phyloP scores from a whole-genome alignment of 2,888 invertebrate genomes.

The Pollenia griseotomentosa region DNA sequence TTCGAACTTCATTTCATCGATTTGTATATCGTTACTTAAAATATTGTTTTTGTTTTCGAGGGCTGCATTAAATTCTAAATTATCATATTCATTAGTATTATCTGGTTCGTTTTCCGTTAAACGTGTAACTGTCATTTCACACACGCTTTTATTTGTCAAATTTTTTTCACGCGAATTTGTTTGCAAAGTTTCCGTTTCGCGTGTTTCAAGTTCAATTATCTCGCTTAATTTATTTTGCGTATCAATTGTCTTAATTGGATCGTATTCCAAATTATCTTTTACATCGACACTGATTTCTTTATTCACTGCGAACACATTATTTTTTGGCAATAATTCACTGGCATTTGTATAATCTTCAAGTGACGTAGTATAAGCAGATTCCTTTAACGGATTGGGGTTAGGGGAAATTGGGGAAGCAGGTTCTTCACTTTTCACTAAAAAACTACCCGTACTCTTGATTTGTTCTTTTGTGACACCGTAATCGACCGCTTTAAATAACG shows the following conservation, averaged over 20 bases:
- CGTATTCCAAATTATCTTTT: conserved; percentile 50
- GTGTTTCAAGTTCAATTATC: not conserved
- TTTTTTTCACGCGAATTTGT: conserved; percentile 5
- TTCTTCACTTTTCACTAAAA: conserved; percentile 59
- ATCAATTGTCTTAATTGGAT: conserved; percentile 22
- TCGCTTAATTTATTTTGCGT: conserved; percentile 8
- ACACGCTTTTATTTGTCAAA: not conserved
- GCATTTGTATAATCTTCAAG: conserved; percentile 39
- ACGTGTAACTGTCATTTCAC: conserved; percentile 25
- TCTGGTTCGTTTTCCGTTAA: conserved; percentile 16
- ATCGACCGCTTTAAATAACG: conserved; percentile 79
- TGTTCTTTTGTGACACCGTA: conserved; percentile 56
- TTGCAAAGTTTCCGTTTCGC: conserved; percentile 1
- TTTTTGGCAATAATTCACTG: conserved; percentile 66
- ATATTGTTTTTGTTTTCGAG: conserved; percentile 27
- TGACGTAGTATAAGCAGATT: conserved; percentile 62
- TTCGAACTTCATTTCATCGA: conserved; percentile 80
- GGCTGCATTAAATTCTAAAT: conserved; percentile 16
- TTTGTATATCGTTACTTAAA: conserved; percentile 21
- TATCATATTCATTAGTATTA: conserved; percentile 3
- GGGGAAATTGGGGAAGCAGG: conserved; percentile 58
- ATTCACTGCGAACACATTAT: conserved; percentile 45
- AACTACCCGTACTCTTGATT: conserved; percentile 63
- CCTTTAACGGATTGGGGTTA: conserved; percentile 44
- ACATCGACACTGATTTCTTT: conserved; percentile 19